These are phyloP conservation scores for Halcyon leucocephala DNA, from an alignment of 2,797 vertebrate genomes.

Conservation along the genomic window DNA sequence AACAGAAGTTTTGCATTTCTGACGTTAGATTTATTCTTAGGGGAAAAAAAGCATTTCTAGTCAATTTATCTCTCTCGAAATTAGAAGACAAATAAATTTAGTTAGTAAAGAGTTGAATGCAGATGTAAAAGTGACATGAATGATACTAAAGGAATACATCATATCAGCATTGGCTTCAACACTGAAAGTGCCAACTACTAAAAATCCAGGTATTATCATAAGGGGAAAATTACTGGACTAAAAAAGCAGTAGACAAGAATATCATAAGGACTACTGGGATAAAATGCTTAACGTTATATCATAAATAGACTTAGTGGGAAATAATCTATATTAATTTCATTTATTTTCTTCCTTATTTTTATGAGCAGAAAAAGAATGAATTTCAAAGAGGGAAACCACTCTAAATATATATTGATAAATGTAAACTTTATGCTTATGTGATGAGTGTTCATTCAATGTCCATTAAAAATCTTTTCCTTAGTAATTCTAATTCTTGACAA, in stretches of 20 bases:
- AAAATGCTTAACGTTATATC: neutral
- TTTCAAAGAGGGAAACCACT: neutral
- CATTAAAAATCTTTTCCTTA: neutral
- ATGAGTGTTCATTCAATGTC: neutral
- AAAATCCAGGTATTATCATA: neutral
- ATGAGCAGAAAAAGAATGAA: neutral
- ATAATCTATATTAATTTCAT: neutral
- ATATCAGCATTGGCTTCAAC: neutral
- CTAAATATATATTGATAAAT: neutral
- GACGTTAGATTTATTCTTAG: neutral
- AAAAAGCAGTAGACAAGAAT: neutral
- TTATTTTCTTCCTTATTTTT: neutral
- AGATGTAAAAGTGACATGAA: neutral
- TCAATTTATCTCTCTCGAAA: neutral
- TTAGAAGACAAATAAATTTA: neutral
- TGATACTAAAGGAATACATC: neutral
- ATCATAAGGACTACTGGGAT: neutral
- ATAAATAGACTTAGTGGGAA: neutral
- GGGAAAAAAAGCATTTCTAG: neutral
- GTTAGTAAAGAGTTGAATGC: neutral
- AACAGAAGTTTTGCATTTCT: neutral
- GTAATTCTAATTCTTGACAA: neutral
- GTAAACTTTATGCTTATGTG: neutral
- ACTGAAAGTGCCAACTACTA: neutral
- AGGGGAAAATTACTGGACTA: neutral